Base-by-base conservation (phyloP, 64 coral and sea anemone species). In the Montipora efflorescens region DNA sequence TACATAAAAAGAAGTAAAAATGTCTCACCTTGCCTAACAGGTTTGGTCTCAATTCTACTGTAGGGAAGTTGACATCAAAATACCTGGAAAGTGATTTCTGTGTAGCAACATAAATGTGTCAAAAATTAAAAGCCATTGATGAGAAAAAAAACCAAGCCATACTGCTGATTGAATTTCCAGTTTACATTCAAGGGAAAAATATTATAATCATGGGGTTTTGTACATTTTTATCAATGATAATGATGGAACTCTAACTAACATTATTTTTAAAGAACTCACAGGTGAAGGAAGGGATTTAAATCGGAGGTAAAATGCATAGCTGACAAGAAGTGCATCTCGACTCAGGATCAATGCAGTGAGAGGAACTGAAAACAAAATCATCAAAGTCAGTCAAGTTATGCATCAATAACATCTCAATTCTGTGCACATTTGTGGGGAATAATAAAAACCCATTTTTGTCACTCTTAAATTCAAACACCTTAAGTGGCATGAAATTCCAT, bases 81-180 rank as follows among this genome's bases (percentile, higher is more conserved):
- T 95, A 98, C 48, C 96, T 93, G 74, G 91, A 91, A 77, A 98
- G 53, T 43, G 96, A 95, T 98, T 77, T 98, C 96, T 98, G 59
- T 16, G 73, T 47, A 95, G n/a, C 70, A 67, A 36, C 22, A 19
- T 2, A 49, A 16, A 55, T 58, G 48, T 8, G 64, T 16, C 18
- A 10, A n/a, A 10, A 7, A 18, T 83, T 52, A 75, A n/a, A 48
- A 45, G 12, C 20, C 67, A 55, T 12, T 79, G 10, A 7, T 1
- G n/a, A 12, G 8, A 3, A n/a, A 21, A 23, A 23, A n/a, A n/a
- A 21, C 4, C 19, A 71, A 71, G 21, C 20, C 18, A 20, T 71
- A 5, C 14, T 62, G 8, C 19, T 22, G 1, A 45, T 2, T 18
- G 66, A 16, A 25, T 16, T 19, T 4, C 8, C 48, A 36, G 23